These are phyloP conservation scores for Bombus affinis DNA, from an alignment of 1,140 invertebrate genomes.

Conservation along the genomic window DNA sequence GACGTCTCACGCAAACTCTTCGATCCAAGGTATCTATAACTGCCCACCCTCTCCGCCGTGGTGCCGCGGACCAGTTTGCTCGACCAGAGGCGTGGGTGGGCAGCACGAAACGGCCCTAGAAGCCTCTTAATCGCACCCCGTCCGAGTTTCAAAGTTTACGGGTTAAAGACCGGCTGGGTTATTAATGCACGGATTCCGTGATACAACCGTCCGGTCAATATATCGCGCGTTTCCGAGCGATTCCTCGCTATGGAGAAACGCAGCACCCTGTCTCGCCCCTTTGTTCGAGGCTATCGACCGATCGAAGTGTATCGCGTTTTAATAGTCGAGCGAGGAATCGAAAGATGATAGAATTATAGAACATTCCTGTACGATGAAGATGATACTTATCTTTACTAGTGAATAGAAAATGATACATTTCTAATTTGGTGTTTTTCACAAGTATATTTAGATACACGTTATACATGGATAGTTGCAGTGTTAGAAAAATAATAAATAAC, in stretches of 20 bases:
- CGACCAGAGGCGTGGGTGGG: conserved; percentile 46
- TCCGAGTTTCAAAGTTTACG: conserved; percentile 76
- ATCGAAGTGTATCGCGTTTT: conserved; percentile 18
- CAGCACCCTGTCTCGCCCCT: background rate
- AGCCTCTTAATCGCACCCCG: conserved; percentile 76
- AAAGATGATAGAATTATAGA: background rate
- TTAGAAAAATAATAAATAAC: background rate
- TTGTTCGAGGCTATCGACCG: conserved; percentile 41
- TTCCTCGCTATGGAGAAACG: conserved; percentile 54
- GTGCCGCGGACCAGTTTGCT: conserved; percentile 38
- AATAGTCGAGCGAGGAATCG: background rate
- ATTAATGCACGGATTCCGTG: conserved; percentile 77
- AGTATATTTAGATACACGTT: too few relatives aligned
- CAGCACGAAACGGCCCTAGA: conserved; percentile 67
- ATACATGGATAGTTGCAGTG: background rate
- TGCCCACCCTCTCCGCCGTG: conserved; percentile 8
- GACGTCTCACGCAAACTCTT: conserved; percentile 67
- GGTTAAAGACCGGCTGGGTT: conserved; percentile 73
- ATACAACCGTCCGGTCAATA: conserved; percentile 71
- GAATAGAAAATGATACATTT: too few relatives aligned
- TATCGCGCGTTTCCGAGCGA: conserved; percentile 72
- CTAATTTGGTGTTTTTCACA: too few relatives aligned
- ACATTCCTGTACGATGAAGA: background rate
- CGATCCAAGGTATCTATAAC: conserved; percentile 65
- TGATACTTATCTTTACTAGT: too few relatives aligned